Evolutionary conservation across 2,888 invertebrate genomes (phyloP).

Genomic region (Villa cingulata): DNA sequence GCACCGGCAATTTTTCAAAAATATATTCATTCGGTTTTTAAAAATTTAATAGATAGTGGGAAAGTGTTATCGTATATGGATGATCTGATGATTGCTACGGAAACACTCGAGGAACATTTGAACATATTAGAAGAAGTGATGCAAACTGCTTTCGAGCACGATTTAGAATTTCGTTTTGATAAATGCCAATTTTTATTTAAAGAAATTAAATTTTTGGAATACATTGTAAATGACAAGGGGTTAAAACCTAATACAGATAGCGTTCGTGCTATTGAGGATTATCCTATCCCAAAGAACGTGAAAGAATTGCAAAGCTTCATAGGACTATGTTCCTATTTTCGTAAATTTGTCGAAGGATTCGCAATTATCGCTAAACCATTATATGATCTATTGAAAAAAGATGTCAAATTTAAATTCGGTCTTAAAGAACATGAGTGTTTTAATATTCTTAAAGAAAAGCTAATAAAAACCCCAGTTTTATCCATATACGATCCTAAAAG

Average conservation of each 20-base stretch:
- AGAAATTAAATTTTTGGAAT: too few relatives aligned
- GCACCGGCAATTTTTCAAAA: not conserved
- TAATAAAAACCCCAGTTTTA: conserved; percentile 17
- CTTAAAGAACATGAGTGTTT: conserved; percentile 8
- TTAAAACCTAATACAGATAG: not conserved
- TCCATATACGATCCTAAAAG: conserved; percentile 20
- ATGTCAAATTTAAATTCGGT: conserved; percentile 4
- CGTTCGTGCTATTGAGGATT: not conserved
- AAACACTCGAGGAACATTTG: not conserved
- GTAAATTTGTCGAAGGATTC: conserved; percentile 20
- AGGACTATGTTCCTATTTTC: conserved; percentile 12
- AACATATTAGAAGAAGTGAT: not conserved
- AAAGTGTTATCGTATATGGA: not conserved
- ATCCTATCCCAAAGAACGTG: not conserved
- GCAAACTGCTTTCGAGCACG: not conserved
- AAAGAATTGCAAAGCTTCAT: conserved; percentile 7
- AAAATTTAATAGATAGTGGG: not conserved
- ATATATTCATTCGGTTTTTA: not conserved
- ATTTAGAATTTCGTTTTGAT: too few relatives aligned
- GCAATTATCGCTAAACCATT: conserved; percentile 19
- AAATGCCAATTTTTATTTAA: too few relatives aligned
- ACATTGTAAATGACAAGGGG: not conserved
- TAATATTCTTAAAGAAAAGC: conserved; percentile 4
- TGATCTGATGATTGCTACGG: not conserved
- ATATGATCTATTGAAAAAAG: conserved; percentile 17